phyloP scores from a whole-genome alignment of 2,797 vertebrate genomes.

The Xenops minutus region DNA sequence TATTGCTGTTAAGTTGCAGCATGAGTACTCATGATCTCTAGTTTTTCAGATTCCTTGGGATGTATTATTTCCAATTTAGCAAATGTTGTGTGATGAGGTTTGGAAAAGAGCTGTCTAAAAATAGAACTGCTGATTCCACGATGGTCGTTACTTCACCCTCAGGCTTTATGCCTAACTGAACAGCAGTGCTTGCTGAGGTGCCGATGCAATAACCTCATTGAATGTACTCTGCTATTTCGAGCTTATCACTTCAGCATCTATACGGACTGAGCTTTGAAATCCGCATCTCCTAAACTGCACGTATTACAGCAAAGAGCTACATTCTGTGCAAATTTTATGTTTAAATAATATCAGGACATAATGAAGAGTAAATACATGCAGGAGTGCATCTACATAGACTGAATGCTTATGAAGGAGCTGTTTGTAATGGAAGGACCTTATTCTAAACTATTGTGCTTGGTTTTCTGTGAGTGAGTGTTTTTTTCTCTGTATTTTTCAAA shows the following conservation, averaged over 20 bases:
- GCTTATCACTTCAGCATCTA: conserved; percentile 13
- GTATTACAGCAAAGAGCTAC: background rate
- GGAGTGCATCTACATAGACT: background rate
- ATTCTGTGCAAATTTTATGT: background rate
- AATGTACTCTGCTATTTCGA: conserved; percentile 21
- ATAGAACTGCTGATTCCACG: conserved; percentile 57
- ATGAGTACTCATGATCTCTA: background rate
- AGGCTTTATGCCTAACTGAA: conserved; percentile 52
- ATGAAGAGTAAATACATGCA: background rate
- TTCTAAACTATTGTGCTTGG: background rate
- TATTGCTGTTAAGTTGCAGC: background rate
- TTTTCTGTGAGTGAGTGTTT: background rate
- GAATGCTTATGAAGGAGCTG: background rate
- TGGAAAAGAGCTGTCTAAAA: conserved; percentile 46
- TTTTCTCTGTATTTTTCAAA: background rate
- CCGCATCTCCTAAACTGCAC: background rate
- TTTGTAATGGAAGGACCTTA: background rate
- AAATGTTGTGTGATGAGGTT: background rate
- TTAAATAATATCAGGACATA: background rate
- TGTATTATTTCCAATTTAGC: conserved; percentile 7
- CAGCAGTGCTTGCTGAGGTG: conserved; percentile 28
- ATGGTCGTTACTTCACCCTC: conserved; percentile 28
- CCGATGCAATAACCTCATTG: conserved; percentile 22
- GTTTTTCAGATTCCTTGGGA: background rate
- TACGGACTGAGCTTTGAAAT: background rate